Base-by-base conservation (phyloP, 2,113 vertebrate genomes). In the Lagenorhynchus albirostris region DNA sequence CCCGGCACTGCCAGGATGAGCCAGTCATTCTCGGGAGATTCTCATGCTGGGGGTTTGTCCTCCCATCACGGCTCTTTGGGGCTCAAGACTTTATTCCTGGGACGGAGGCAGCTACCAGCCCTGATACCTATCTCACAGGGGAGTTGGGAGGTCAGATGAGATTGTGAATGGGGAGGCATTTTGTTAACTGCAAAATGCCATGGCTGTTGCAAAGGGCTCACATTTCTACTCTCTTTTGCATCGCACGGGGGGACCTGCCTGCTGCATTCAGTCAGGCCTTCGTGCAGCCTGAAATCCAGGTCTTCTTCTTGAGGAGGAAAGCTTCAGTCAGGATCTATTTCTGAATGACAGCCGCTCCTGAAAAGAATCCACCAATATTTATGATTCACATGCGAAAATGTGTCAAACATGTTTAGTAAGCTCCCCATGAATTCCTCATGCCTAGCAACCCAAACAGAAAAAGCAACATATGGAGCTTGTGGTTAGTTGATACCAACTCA, bases 371-470 rank as follows among this genome's bases (percentile, higher is more conserved):
- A 97, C 94, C 98, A 98, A 89, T 98, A 98, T 98, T 98, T 98
- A 97, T 98, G 98, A 98, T 98, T 98, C 98, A 98, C 98, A 98
- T 90, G 97, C 74, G 86, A 97, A 91, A 97, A 88, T 96, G 98
- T 98, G 98, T 98, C 98, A 98, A 97, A 98, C 97, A 65, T 97
- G 98, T 98, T 98, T 98, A 98, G 97, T 96, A 97, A 98, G 98
- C 85, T 26, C 81, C 97, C 93, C 84, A 68, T 92, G 94, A 96
- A 92, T 93, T 97, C 96, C 97, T 92, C 95, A 96, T 98, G 93
- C 97, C 95, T 98, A 98, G 95, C 97, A 98, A 97, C 94, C 85
- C 93, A 98, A 98, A 97, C 89, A 97, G 86, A 97, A 97, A 98
- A 98, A 98, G 97, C 96, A 98, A 91, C 98, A 97, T 94, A 98